phyloP scores from a whole-genome alignment of 2,113 vertebrate genomes.

The Phalacrocorax pelagicus region DNA sequence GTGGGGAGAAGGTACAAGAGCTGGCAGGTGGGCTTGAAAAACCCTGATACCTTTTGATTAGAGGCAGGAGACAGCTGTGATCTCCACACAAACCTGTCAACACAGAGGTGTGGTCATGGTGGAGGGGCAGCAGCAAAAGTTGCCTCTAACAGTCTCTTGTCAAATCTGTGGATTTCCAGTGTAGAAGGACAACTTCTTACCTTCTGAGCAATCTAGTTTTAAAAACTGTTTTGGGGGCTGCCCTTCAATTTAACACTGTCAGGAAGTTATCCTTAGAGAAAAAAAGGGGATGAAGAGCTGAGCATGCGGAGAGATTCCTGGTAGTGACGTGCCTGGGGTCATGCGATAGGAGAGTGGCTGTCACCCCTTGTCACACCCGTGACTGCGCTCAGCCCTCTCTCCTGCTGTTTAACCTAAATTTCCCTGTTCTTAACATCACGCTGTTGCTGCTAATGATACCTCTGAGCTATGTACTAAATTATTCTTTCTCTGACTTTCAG shows the following conservation, averaged over 20 bases:
- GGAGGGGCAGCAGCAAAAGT: background rate
- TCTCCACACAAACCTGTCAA: background rate
- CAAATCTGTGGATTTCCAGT: background rate
- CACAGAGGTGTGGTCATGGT: background rate
- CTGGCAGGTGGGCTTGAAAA: background rate
- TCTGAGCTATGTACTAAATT: constrained; percentile 50
- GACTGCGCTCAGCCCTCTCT: background rate
- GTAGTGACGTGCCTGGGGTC: background rate
- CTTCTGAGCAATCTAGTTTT: background rate
- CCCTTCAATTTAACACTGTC: background rate
- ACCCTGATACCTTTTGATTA: background rate
- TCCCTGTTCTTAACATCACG: constrained; percentile 20
- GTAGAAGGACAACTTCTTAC: background rate
- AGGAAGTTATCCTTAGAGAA: background rate
- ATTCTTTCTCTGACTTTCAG: constrained; percentile 51
- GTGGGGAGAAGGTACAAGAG: background rate
- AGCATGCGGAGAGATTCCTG: background rate
- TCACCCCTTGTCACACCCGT: background rate
- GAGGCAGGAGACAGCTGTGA: background rate
- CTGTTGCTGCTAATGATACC: constrained; percentile 42
- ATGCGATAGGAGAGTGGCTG: accelerated
- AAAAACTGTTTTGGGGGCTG: background rate
- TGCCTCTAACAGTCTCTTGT: background rate
- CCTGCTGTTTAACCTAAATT: constrained; percentile 55
- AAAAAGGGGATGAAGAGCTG: background rate